phyloP scores from a whole-genome alignment of 2,797 vertebrate species.

The Diplodus puntazzo region DNA sequence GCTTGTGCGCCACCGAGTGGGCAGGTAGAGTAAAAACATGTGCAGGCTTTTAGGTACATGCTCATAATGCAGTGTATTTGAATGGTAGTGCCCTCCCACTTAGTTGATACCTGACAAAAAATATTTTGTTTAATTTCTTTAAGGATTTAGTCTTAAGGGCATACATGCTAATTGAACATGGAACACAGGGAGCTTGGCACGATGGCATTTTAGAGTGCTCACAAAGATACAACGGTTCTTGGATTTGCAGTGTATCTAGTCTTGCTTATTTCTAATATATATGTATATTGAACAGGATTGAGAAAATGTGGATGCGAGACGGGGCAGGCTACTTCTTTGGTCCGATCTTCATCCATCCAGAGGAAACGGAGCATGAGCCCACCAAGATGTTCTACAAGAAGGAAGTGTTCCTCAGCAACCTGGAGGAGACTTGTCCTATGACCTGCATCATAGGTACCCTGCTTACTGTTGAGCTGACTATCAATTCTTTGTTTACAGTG shows the following conservation, averaged over 20 bases:
- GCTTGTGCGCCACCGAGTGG: constrained; percentile 94
- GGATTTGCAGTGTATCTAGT: not conserved
- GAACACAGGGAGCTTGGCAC: not conserved
- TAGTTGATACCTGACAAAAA: not conserved
- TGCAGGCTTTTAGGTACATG: not conserved
- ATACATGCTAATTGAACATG: not conserved
- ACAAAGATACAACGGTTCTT: not conserved
- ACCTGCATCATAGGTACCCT: constrained; percentile 93
- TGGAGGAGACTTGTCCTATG: constrained; percentile 98
- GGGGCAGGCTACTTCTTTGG: constrained; percentile 97
- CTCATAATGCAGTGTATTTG: not conserved
- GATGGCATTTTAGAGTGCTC: not conserved
- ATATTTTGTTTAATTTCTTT: not conserved
- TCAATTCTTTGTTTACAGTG: not conserved
- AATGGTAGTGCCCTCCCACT: not conserved
- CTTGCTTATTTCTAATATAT: not conserved
- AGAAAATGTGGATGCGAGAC: constrained; percentile 98
- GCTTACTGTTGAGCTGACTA: not conserved
- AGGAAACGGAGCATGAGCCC: constrained; percentile 98
- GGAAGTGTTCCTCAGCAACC: constrained; percentile 97
- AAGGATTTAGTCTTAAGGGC: not conserved
- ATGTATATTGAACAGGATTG: constrained; percentile 86
- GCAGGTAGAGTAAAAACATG: constrained; percentile 86
- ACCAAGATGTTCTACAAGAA: constrained; percentile 99
- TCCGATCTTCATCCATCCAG: constrained; percentile 98